Evolutionary conservation across 2,888 invertebrate species (phyloP).

Genomic region (Dynastes hyllus): DNA sequence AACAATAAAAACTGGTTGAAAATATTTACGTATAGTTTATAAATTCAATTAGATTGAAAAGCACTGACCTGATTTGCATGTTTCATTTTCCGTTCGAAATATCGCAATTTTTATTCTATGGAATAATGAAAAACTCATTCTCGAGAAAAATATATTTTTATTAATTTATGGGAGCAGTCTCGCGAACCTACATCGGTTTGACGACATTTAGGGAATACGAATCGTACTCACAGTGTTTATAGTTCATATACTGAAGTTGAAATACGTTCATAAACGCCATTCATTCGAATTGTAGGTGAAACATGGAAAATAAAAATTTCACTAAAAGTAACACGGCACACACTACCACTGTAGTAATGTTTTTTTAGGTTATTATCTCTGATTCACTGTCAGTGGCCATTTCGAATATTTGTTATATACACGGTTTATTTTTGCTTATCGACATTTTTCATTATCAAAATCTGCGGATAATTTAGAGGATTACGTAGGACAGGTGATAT

Average conservation of each 20-base stretch:
- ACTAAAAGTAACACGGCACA: conserved; percentile 6
- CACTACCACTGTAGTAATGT: background rate
- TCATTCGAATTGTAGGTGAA: background rate
- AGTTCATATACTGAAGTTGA: conserved; percentile 33
- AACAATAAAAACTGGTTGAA: too few relatives aligned
- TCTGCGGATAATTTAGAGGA: conserved; percentile 19
- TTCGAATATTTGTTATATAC: conserved; percentile 19
- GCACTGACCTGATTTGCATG: conserved; percentile 3
- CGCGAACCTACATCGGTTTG: background rate
- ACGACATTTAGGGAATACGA: conserved; percentile 9
- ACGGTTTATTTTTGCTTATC: conserved; percentile 29
- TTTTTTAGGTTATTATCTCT: conserved; percentile 31
- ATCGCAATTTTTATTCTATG: conserved; percentile 6
- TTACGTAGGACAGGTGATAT: conserved; percentile 3
- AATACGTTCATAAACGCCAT: conserved; percentile 34
- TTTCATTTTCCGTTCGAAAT: conserved; percentile 6
- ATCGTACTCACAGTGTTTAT: conserved; percentile 30
- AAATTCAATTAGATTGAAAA: too few relatives aligned
- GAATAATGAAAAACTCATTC: background rate
- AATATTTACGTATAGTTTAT: too few relatives aligned
- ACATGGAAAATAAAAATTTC: conserved; percentile 1
- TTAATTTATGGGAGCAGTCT: conserved; percentile 1
- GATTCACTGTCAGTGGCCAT: conserved; percentile 27
- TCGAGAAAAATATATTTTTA: conserved; percentile 3
- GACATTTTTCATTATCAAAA: conserved; percentile 20